Base-by-base conservation (phyloP, 2,888 invertebrate species). In the Diaperis boleti region DNA sequence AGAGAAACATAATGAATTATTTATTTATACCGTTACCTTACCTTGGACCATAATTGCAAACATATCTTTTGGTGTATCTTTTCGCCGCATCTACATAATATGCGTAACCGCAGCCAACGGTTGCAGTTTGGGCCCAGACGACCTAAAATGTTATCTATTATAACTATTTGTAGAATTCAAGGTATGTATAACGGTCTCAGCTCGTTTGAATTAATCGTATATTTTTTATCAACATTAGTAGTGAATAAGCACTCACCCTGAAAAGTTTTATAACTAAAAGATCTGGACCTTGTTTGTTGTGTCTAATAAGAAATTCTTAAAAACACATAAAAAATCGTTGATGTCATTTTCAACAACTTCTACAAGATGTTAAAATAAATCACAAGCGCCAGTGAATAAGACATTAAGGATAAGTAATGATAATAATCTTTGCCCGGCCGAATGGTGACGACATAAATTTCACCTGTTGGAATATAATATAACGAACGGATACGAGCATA, bases 71-170 rank as follows among this genome's bases (percentile, higher is more conserved):
- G 69, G 91, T 91, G 80, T 91, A 92, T 70, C 93, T 92, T 70
- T 87, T 83, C 1, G 79, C 67, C 1, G 87, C 85, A 74, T 92
- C 91, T 76, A 90, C 89, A 82, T 92, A 95, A 81, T 89, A 92
- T 0, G 93, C 87, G 78, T 87, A 95, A 18, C 95, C 95, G 78
- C 95, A 96, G 60, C 96, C 96, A 54, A 96, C 87, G 69, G 90
- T 85, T 76, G 89, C 89, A 7, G 94, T 92, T 77, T 92, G 89
- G 59, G 92, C 92, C 95, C 95, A 96, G 55, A 95, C 89, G 81
- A 95, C 85, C 92, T 95, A 17, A 33, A 44, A 54, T 15, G n/a
- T 10, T 35, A 18, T 22, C 22, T 44, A 22, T 17, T 7, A 13
- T 14, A 14, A 22, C 10, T 20, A 31, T 29, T 14, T 13, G 14